Conservation (phyloP, 64 coral and sea anemone genomes). For the Catalaphyllia jardinei region DNA sequence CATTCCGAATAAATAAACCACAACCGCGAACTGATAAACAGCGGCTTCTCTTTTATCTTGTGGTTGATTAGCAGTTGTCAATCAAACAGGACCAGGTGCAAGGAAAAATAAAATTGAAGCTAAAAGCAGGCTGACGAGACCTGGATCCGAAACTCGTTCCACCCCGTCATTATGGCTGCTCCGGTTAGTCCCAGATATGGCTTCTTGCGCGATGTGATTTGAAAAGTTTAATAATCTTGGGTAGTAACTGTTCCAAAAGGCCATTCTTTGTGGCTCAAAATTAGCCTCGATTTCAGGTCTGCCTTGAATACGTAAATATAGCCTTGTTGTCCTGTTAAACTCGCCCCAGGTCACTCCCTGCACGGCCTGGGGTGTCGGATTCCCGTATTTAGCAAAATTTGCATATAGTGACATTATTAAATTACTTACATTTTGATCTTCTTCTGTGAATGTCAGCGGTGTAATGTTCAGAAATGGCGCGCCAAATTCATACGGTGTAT, state of each 20-base stretch:
- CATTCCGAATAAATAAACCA: neutral
- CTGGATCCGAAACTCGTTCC: neutral
- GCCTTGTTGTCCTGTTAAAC: constrained; percentile 47
- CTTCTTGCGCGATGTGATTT: neutral
- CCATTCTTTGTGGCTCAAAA: constrained; percentile 57
- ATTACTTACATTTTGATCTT: constrained; percentile 75
- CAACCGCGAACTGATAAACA: neutral
- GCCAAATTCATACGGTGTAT: constrained; percentile 77
- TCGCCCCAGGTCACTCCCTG: constrained; percentile 45
- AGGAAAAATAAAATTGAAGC: neutral
- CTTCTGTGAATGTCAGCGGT: constrained; percentile 42
- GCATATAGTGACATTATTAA: constrained; percentile 72
- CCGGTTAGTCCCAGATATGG: neutral
- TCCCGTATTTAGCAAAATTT: constrained; percentile 81
- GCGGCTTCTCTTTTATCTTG: neutral
- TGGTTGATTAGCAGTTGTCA: neutral
- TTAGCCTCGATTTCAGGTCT: constrained; percentile 20
- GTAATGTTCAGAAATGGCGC: constrained; percentile 63
- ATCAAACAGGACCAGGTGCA: neutral
- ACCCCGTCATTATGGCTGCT: neutral
- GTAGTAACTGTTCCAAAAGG: constrained; percentile 47
- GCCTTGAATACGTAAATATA: constrained; percentile 47
- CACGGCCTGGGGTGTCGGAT: constrained; percentile 53
- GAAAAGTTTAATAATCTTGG: constrained; percentile 21
- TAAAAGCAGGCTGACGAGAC: neutral